Percentiles rank a stretch among this genome's conserved stretches.
Conservation (phyloP, 2,888 invertebrate genomes). For the Norana najaformis region DNA sequence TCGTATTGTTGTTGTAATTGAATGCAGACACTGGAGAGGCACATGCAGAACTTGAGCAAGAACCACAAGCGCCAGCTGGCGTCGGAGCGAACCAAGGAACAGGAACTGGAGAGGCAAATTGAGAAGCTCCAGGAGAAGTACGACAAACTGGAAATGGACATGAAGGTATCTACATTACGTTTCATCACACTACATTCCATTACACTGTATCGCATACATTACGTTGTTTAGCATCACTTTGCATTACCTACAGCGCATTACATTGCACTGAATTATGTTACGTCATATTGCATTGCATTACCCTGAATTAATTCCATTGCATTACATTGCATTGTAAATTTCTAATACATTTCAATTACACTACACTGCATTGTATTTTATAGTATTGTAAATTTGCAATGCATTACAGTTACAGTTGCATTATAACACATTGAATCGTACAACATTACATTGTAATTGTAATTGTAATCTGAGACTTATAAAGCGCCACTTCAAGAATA, state of each 20-base stretch:
- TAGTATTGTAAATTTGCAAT: too few species aligned
- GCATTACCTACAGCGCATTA: not conserved
- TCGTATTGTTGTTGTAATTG: not conserved
- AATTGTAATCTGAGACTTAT: too few species aligned
- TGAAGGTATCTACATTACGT: conserved; percentile 39
- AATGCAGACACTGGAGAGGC: conserved; percentile 55
- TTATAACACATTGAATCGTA: not conserved
- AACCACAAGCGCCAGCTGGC: conserved; percentile 61
- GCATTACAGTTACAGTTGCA: not conserved
- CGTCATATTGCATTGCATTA: too few species aligned
- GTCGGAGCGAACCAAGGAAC: conserved; percentile 56
- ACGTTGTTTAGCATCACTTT: too few species aligned
- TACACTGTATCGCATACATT: not conserved
- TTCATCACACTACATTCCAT: not conserved
- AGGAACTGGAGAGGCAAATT: conserved; percentile 51
- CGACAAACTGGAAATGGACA: conserved; percentile 46
- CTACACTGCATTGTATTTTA: not conserved
- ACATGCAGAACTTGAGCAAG: conserved; percentile 57
- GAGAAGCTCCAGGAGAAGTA: conserved; percentile 49
- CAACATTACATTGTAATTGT: not conserved
- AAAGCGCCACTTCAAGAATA: too few species aligned
- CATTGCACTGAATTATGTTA: too few species aligned
- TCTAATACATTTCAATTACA: not conserved
- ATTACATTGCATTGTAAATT: too few species aligned
- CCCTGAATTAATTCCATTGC: too few species aligned